Conservation (phyloP, 1,140 invertebrate genomes). For the Drosophila teissieri region DNA sequence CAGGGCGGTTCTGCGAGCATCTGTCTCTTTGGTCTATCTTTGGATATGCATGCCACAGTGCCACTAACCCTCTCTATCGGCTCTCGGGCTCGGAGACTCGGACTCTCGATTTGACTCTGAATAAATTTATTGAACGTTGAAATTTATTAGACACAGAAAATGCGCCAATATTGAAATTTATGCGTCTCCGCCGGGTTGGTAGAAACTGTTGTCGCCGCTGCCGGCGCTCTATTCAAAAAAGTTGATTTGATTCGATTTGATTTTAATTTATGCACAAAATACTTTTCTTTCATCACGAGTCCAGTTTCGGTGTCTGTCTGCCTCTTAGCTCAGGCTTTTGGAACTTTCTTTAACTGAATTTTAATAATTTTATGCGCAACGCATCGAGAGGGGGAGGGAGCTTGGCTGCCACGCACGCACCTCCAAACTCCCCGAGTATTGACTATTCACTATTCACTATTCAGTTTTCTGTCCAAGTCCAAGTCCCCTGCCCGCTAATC, state of each 20-base stretch:
- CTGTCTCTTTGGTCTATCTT: constrained; percentile 1
- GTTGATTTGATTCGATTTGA: constrained; percentile 80
- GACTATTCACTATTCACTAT: constrained; percentile 7
- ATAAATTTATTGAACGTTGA: constrained; percentile 78
- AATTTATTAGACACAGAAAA: constrained; percentile 76
- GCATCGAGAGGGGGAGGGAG: constrained; percentile 36
- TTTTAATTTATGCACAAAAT: constrained; percentile 83
- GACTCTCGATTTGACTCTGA: constrained; percentile 68
- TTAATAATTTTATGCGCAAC: constrained; percentile 81
- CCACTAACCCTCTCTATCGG: constrained; percentile 7
- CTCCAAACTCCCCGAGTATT: constrained; percentile 5
- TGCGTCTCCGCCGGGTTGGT: constrained; percentile 52
- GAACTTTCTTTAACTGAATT: constrained; percentile 83
- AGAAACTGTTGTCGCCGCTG: constrained; percentile 34
- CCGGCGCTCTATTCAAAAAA: constrained; percentile 33
- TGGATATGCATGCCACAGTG: constrained; percentile 1
- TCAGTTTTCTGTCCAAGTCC: constrained; percentile 22
- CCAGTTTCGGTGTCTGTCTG: constrained; percentile 38
- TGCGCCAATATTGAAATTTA: constrained; percentile 82
- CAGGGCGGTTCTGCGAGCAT: constrained; percentile 58
- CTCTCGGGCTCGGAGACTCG: constrained; percentile 1
- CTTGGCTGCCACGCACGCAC: constrained; percentile 47
- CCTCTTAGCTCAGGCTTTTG: constrained; percentile 19
- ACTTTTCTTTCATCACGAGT: constrained; percentile 79
- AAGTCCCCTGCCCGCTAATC: constrained; percentile 57